Percentiles rank a stretch among this genome's conserved stretches.
Evolutionary conservation across 2,797 vertebrate genomes (phyloP).

Genomic region (Mormyrops attenuatus): DNA sequence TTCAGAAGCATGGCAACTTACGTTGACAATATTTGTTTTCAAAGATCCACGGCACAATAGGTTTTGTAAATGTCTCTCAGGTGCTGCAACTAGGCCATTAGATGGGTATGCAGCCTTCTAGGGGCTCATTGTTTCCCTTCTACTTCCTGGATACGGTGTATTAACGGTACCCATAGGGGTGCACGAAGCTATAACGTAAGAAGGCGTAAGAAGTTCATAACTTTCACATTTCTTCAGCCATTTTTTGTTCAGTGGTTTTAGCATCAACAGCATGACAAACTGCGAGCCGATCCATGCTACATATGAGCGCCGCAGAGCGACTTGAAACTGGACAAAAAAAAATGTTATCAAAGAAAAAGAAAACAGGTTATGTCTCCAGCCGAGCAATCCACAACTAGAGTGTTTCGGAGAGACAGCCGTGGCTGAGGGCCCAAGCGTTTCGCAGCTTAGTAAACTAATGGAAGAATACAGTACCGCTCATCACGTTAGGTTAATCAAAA

Average conservation of each 20-base stretch:
- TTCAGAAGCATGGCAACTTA: neutral
- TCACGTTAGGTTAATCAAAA: neutral
- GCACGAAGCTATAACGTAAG: neutral
- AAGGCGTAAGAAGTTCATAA: slow-evolving; percentile 10
- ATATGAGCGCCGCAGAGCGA: neutral
- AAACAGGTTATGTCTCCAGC: neutral
- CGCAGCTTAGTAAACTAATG: neutral
- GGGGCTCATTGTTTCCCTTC: slow-evolving; percentile 31
- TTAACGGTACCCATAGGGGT: slow-evolving; percentile 27
- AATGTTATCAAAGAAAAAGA: neutral
- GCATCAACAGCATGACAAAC: neutral
- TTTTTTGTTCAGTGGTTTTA: neutral
- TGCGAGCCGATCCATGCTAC: neutral
- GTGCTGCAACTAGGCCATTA: slow-evolving; percentile 7
- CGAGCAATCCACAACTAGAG: neutral
- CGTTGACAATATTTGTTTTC: neutral
- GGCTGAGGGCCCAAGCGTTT: neutral
- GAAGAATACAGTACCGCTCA: neutral
- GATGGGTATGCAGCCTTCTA: slow-evolving; percentile 19
- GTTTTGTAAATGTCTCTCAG: slow-evolving; percentile 13
- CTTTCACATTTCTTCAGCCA: slow-evolving; percentile 7
- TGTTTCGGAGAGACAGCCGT: neutral
- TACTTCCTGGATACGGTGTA: slow-evolving; percentile 39
- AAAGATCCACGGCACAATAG: neutral
- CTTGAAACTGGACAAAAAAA: neutral